Evolutionary conservation across 2,797 vertebrate genomes (phyloP).

Genomic region (Hoplostethus mediterraneus): DNA sequence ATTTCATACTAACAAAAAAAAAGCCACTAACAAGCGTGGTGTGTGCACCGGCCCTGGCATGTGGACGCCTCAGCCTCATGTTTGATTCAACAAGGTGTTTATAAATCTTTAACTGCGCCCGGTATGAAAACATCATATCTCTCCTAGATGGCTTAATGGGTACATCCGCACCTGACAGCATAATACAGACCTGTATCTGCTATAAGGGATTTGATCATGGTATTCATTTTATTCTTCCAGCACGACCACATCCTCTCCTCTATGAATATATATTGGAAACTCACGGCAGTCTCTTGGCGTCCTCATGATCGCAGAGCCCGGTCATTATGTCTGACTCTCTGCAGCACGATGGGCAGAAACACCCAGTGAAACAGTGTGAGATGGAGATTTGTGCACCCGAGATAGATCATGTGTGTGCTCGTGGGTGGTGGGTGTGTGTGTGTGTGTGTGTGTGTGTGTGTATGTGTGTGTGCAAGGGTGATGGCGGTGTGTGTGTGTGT

Average conservation of each 20-base stretch:
- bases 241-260: conserved; percentile 1
- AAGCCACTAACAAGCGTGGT: background rate
- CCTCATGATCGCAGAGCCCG: conserved; percentile 14
- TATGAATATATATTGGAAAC: conserved; percentile 55
- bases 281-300: conserved; percentile 14
- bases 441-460: background rate
- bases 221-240: conserved; percentile 16
- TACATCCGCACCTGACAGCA: background rate
- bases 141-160: background rate
- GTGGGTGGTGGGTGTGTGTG: background rate
- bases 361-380: conserved; percentile 4
- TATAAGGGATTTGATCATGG: conserved; percentile 7
- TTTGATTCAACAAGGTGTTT: background rate
- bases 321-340: conserved; percentile 46
- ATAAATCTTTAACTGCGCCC: background rate
- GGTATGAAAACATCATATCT: background rate
- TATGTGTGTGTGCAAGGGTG: too few relatives aligned
- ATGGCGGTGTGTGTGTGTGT: background rate
- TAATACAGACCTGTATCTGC: conserved; percentile 3
- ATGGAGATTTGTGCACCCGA: conserved; percentile 4
- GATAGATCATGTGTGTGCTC: background rate
- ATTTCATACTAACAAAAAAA: background rate
- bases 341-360: conserved; percentile 25
- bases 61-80: background rate
- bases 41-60: background rate